Conservation (phyloP, 2,888 invertebrate species). For the Xestia ashworthii region DNA sequence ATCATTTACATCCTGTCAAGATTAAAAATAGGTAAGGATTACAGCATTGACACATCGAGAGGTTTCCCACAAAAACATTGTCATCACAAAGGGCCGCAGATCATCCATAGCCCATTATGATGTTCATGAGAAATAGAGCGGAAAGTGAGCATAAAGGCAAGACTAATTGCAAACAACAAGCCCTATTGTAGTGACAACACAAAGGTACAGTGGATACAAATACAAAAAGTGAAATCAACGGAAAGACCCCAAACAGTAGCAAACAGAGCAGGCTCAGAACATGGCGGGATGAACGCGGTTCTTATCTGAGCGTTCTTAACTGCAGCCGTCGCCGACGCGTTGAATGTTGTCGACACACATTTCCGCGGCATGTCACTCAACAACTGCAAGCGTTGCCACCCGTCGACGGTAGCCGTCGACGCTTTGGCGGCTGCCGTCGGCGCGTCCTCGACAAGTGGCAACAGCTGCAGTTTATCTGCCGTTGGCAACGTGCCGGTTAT, state of each 20-base stretch:
- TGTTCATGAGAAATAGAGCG: constrained; percentile 70
- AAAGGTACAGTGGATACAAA: constrained; percentile 32
- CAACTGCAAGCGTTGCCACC: too few species aligned
- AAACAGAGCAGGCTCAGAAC: background rate
- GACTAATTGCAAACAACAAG: constrained; percentile 58
- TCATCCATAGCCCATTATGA: constrained; percentile 69
- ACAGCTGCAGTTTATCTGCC: too few species aligned
- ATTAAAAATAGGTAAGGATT: constrained; percentile 6
- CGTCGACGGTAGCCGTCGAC: too few species aligned
- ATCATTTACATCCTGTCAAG: constrained; percentile 12
- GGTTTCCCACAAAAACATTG: constrained; percentile 45
- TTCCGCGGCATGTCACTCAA: too few species aligned
- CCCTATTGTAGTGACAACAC: constrained; percentile 38
- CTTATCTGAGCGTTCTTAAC: background rate
- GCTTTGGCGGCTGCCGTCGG: too few species aligned
- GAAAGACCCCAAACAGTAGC: background rate
- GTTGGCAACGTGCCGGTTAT: too few species aligned
- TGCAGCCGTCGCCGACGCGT: too few species aligned
- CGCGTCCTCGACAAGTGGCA: too few species aligned
- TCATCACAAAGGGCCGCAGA: constrained; percentile 57
- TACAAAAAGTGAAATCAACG: constrained; percentile 20
- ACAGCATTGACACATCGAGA: constrained; percentile 11
- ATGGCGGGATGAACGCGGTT: background rate
- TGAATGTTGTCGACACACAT: too few species aligned
- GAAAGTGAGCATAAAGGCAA: constrained; percentile 67